These are phyloP conservation scores for Megalopta genalis DNA, from an alignment of 1,140 invertebrate species.

Conservation along the genomic window DNA sequence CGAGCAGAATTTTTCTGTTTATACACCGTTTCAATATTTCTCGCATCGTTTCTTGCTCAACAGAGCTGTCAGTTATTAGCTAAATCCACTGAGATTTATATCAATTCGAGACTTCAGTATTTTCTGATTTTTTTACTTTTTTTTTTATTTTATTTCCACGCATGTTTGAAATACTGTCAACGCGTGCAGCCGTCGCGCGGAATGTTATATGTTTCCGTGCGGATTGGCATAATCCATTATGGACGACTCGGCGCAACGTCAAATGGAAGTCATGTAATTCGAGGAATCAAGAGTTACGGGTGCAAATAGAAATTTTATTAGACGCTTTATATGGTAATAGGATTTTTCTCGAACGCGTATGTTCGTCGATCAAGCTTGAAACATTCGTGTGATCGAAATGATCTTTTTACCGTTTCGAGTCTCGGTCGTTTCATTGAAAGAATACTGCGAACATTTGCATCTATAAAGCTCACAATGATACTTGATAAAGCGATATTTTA, in stretches of 20 bases:
- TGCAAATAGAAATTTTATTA: background rate
- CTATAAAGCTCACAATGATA: no score
- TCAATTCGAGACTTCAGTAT: background rate
- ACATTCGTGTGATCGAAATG: no score
- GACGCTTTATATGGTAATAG: background rate
- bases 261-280: background rate
- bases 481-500: no score
- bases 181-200: background rate
- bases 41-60: background rate
- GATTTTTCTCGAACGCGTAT: no score
- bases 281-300: background rate
- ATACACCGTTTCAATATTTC: background rate
- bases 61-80: background rate
- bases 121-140: no score
- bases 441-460: no score
- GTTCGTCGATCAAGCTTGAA: no score
- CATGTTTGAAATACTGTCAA: background rate
- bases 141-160: background rate
- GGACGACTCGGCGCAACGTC: background rate
- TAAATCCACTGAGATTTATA: conserved; percentile 1
- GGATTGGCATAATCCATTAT: background rate
- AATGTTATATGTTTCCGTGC: background rate
- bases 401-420: no score
- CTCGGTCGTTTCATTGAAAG: no score
- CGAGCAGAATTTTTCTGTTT: background rate